These are phyloP conservation scores for Catalaphyllia jardinei DNA, from an alignment of 64 coral and sea anemone species.

Conservation along the genomic window DNA sequence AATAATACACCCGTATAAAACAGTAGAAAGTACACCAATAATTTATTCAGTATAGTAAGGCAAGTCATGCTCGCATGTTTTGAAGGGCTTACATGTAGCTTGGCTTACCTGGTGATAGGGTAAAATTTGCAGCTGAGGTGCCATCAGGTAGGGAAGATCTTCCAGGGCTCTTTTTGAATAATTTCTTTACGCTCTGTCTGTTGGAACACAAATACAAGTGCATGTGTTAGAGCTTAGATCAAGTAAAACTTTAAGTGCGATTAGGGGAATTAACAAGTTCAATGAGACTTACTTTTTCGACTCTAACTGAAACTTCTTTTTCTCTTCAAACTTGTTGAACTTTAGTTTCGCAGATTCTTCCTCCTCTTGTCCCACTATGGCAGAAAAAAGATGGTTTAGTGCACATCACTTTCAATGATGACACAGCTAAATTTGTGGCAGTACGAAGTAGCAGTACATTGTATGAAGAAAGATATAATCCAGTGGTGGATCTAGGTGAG, in stretches of 20 bases:
- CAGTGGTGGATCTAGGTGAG: too few relatives aligned
- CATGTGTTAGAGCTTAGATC: background rate
- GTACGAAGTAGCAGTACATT: too few relatives aligned
- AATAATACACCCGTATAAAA: too few relatives aligned
- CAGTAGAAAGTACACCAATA: too few relatives aligned
- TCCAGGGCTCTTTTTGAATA: constrained; percentile 85
- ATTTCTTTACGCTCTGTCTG: constrained; percentile 93
- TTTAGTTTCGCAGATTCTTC: constrained; percentile 69
- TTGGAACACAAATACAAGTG: background rate
- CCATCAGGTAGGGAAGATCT: constrained; percentile 32
- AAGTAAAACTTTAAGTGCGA: background rate
- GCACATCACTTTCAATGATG: background rate
- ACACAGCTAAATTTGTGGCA: too few relatives aligned
- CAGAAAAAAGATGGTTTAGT: background rate
- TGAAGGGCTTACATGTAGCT: too few relatives aligned
- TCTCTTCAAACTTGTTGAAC: constrained; percentile 98
- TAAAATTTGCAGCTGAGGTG: background rate
- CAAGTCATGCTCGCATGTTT: background rate
- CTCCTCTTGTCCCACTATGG: constrained; percentile 42
- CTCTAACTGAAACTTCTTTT: constrained; percentile 91
- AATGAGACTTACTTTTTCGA: constrained; percentile 90
- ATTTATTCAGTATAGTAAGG: too few relatives aligned
- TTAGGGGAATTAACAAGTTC: too few relatives aligned
- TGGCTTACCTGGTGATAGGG: constrained; percentile 42
- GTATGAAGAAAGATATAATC: too few relatives aligned